A percentile compares a stretch with the other conserved stretches of the same genome.
phyloP scores from a whole-genome alignment of 2,113 vertebrate genomes.

The Uria lomvia region DNA sequence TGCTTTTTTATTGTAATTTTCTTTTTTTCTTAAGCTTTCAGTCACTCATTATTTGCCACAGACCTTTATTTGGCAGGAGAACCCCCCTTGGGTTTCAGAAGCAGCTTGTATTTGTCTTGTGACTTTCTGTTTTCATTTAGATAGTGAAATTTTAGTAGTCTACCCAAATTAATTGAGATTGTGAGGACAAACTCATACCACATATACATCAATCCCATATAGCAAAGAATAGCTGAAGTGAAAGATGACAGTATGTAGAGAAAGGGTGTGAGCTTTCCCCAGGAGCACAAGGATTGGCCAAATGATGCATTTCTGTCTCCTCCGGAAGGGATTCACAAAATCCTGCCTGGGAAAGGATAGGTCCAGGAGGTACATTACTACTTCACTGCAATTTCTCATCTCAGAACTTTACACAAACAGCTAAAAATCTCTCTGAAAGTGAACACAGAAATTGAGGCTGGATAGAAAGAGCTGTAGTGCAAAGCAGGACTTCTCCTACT shows the following conservation, averaged over 20 bases:
- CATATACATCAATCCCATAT: background rate
- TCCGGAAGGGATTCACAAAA: background rate
- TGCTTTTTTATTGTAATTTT: background rate
- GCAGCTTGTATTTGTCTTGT: background rate
- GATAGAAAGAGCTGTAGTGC: background rate
- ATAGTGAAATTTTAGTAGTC: background rate
- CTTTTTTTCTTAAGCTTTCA: background rate
- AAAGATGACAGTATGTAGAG: background rate
- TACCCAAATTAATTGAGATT: background rate
- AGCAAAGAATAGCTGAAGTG: background rate
- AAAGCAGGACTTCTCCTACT: background rate
- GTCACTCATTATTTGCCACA: background rate
- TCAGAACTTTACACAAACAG: background rate
- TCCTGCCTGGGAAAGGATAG: background rate
- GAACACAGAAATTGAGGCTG: background rate
- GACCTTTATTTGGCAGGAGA: background rate
- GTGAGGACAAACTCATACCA: background rate
- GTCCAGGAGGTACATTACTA: background rate
- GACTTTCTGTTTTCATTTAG: background rate
- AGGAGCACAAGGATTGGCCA: background rate
- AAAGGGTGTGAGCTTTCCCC: background rate
- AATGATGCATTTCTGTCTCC: background rate
- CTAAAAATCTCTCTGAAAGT: background rate
- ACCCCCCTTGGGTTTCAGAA: background rate
- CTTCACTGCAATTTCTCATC: background rate